A percentile compares a stretch with the other conserved stretches of the same genome.
Evolutionary conservation across 2,888 invertebrate genomes (phyloP).

Genomic region (Schizotus pectinicornis): DNA sequence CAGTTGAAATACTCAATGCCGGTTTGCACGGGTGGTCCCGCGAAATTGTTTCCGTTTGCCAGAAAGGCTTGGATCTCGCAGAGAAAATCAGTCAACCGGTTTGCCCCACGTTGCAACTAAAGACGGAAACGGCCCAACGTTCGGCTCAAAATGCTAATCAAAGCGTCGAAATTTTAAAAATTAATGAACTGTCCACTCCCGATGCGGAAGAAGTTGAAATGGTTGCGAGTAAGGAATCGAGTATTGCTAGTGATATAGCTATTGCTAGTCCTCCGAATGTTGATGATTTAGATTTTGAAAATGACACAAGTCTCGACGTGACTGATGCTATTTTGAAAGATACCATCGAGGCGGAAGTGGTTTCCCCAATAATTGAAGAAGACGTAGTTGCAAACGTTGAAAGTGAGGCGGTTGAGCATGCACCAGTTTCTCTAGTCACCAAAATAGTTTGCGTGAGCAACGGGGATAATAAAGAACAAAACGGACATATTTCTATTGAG

Average conservation of each 20-base stretch:
- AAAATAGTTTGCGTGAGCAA: too few species aligned
- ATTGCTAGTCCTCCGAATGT: not conserved
- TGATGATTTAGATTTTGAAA: not conserved
- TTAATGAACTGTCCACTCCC: not conserved
- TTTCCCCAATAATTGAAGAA: not conserved
- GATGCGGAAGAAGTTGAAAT: not conserved
- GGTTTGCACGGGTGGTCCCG: not conserved
- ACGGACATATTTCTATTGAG: too few species aligned
- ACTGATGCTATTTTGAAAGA: not conserved
- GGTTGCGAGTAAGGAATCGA: not conserved
- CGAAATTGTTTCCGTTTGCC: not conserved
- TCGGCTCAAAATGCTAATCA: not conserved
- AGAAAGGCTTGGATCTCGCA: not conserved
- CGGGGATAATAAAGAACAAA: too few species aligned
- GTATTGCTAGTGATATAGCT: not conserved
- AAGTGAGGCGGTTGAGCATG: not conserved
- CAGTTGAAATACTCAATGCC: conserved; percentile 3
- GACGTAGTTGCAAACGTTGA: not conserved
- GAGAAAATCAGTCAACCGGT: conserved; percentile 3
- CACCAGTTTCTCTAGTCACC: not conserved
- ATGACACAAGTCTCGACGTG: not conserved
- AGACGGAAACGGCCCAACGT: not conserved
- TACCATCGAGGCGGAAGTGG: not conserved
- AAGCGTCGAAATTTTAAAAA: not conserved
- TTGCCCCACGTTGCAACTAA: not conserved